Base-by-base conservation (phyloP, 2,113 vertebrate genomes). In the Numida meleagris region DNA sequence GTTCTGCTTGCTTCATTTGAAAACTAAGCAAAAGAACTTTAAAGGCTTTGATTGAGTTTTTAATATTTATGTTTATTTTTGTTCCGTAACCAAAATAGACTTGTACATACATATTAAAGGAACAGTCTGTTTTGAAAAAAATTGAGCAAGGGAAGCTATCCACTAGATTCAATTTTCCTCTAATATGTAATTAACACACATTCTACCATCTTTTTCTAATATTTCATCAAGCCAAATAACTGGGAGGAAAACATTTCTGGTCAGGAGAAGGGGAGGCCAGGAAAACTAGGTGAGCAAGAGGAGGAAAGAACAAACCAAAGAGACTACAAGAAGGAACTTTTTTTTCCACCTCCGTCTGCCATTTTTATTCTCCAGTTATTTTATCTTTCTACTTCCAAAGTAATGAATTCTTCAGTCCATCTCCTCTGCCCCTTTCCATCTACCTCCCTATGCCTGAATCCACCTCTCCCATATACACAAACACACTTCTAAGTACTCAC, bases 11-110 rank as follows among this genome's bases (percentile, higher is more conserved):
- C 62, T 88, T 33, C 55, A 48, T 58, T 80, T 82, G 62, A 81
- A 94, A 91, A 93, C 50, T 75, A 83, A 71, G 63, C 23, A 82
- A 63, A 91, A 88, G 40, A 89, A 93, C 62, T 95, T 90, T 92
- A 88, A 95, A 80, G 75, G 65, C 31, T 93, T 90, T 81, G 65
- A 86, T 2, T 73, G 93, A 89, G 70, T 84, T 70, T 85, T 80
- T 74, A 81, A 67, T 82, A 77, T 74, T 58, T 34, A 70, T 85
- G 24, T 20, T 94, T 95, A 66, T 58, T 72, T 92, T 90, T 90
- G 62, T 75, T 90, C 75, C 83, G 51, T 46, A 67, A 71, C 21
- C 50, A 66, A 58, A 95, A 90, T 65, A 93, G 14, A 27, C 73
- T 53, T 6, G 14, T 72, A 90, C 27, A 75, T 50, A 68, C 15